A percentile compares a stretch with the other conserved stretches of the same genome.
Evolutionary conservation across 1,140 invertebrate genomes (phyloP).

Genomic region (Neuroterus valhalla): DNA sequence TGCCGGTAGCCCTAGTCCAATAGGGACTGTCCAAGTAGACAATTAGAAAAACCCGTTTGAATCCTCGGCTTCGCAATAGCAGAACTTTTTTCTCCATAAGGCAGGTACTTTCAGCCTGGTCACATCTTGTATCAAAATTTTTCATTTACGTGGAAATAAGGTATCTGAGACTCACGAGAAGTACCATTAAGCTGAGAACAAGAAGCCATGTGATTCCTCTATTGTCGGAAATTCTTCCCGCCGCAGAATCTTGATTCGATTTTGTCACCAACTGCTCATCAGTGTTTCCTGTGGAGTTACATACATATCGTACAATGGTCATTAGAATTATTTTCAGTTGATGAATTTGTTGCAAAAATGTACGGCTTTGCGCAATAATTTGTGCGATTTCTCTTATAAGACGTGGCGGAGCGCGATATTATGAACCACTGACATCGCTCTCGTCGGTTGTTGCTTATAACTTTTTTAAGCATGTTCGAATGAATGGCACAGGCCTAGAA

Average conservation of each 20-base stretch:
- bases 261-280: conserved; percentile 68
- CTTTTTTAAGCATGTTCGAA: conserved; percentile 46
- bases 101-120: not conserved
- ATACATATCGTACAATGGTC: conserved; percentile 13
- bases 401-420: conserved; percentile 31
- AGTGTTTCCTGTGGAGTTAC: conserved; percentile 62
- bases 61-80: not conserved
- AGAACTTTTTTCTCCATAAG: not conserved
- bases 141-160: conserved; percentile 52
- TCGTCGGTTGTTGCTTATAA: conserved; percentile 59
- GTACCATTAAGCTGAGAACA: conserved; percentile 48
- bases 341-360: conserved; percentile 57
- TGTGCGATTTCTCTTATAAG: conserved; percentile 33
- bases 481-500: conserved; percentile 9
- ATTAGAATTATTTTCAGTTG: conserved; percentile 35
- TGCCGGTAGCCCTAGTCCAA: conserved; percentile 36
- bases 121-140: not conserved
- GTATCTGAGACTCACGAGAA: conserved; percentile 54
- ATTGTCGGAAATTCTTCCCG: conserved; percentile 25
- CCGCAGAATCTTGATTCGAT: conserved; percentile 60
- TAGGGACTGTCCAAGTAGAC: conserved; percentile 21
- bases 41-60: not conserved
- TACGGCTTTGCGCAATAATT: conserved; percentile 17
- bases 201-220: conserved; percentile 45
- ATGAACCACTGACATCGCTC: conserved; percentile 33